A percentile compares a stretch with the other conserved stretches of the same genome.
phyloP scores from a whole-genome alignment of 2,797 vertebrate genomes.

The Anguilla megastoma region DNA sequence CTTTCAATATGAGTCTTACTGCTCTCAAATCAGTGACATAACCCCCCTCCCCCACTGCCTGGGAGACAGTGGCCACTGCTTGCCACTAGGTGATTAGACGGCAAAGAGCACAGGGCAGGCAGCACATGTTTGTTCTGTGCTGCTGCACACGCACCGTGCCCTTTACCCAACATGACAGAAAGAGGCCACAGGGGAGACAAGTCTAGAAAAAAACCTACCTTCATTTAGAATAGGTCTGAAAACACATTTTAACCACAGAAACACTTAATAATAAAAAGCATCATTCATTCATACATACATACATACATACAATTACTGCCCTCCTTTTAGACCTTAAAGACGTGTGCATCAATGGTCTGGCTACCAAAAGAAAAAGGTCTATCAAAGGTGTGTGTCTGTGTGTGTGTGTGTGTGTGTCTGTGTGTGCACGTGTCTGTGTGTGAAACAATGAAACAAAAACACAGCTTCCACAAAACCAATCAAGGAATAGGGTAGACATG shows the following conservation, averaged over 20 bases:
- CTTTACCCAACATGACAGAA: conserved; percentile 6
- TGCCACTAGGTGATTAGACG: background rate
- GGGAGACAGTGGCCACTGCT: background rate
- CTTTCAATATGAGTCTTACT: conserved; percentile 6
- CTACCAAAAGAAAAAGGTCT: too few species aligned
- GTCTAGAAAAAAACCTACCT: background rate
- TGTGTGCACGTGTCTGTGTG: background rate
- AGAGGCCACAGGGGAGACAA: background rate
- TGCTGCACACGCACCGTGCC: background rate
- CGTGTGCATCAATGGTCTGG: background rate
- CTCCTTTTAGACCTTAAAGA: background rate
- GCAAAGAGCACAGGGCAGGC: conserved; percentile 29
- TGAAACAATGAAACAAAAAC: background rate
- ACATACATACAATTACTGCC: background rate
- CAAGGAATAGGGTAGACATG: background rate
- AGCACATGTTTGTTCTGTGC: conserved; percentile 13
- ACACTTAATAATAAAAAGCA: background rate
- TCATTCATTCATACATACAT: background rate
- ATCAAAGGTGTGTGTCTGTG: background rate
- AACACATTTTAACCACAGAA: background rate
- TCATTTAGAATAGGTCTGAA: background rate
- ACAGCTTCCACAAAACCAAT: background rate
- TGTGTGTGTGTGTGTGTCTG: background rate
- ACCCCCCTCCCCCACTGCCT: background rate
- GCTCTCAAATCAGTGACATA: background rate